Evolutionary conservation across 2,888 invertebrate genomes (phyloP).

Genomic region (Polymixis flavicincta): DNA sequence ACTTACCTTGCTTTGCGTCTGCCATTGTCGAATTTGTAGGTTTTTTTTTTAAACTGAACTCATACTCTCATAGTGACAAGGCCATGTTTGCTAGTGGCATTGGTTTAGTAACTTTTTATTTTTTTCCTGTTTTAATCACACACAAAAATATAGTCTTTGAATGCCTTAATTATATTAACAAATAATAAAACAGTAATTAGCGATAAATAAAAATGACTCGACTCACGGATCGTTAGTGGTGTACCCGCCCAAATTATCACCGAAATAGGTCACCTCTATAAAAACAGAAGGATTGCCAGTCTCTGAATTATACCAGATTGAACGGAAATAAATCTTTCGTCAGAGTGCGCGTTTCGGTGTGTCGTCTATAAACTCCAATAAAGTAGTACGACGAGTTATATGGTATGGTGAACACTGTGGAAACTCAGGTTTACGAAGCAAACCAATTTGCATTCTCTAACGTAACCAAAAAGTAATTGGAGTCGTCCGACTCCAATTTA

Average conservation of each 20-base stretch:
- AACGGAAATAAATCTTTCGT: background rate
- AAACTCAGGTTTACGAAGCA: background rate
- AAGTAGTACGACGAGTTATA: background rate
- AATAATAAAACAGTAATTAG: background rate
- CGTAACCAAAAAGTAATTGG: too few species aligned
- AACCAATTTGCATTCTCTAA: background rate
- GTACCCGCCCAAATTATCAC: background rate
- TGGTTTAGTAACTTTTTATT: background rate
- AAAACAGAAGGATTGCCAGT: slow-evolving; percentile 17
- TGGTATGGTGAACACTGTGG: background rate
- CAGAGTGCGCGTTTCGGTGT: background rate
- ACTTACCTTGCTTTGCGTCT: slow-evolving; percentile 89
- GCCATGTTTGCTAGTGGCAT: slow-evolving; percentile 5
- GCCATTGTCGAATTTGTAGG: slow-evolving; percentile 83
- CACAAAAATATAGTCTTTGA: background rate
- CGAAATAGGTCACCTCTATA: background rate
- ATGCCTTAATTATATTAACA: background rate
- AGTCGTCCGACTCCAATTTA: too few species aligned
- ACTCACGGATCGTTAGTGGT: background rate
- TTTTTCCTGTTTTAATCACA: background rate
- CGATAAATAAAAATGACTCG: background rate
- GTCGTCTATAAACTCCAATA: background rate
- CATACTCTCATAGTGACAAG: slow-evolving; percentile 37
- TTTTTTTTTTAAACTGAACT: slow-evolving; percentile 61
- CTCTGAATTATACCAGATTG: background rate